A percentile compares a stretch with the other conserved stretches of the same genome.
Conservation (phyloP, 1,140 invertebrate species). For the Periplaneta americana region DNA sequence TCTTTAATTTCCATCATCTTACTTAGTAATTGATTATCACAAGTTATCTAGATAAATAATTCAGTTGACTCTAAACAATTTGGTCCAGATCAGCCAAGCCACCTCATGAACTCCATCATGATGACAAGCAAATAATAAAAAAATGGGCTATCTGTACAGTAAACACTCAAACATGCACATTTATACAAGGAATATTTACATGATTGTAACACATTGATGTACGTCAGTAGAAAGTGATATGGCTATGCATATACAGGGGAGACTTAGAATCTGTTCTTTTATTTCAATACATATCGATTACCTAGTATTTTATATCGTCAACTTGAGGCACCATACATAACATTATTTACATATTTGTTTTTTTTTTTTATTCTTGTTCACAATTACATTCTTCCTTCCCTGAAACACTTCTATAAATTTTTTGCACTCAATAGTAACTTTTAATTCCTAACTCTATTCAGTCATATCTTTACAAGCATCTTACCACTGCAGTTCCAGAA, state of each 20-base stretch:
- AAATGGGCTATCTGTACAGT: background rate
- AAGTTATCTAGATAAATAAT: slow-evolving; percentile 9
- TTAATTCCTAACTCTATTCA: background rate
- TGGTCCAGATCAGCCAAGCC: slow-evolving; percentile 11
- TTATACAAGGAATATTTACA: slow-evolving; percentile 15
- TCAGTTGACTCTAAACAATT: background rate
- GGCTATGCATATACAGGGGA: background rate
- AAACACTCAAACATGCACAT: slow-evolving; percentile 10
- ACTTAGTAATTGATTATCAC: background rate
- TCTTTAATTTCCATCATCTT: background rate
- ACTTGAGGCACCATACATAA: slow-evolving; percentile 10
- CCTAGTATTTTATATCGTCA: background rate
- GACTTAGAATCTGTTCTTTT: background rate
- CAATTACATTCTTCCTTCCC: background rate
- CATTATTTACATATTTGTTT: background rate
- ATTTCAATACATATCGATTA: background rate
- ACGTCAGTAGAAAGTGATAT: slow-evolving; percentile 15
- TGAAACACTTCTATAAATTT: background rate
- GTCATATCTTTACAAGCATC: background rate
- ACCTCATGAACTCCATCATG: background rate
- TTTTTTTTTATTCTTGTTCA: background rate
- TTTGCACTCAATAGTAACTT: background rate
- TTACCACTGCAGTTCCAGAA: background rate
- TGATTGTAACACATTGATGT: background rate
- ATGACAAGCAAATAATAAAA: slow-evolving; percentile 1